Conservation (phyloP, 2,888 invertebrate species). For the Microplitis manilae region DNA sequence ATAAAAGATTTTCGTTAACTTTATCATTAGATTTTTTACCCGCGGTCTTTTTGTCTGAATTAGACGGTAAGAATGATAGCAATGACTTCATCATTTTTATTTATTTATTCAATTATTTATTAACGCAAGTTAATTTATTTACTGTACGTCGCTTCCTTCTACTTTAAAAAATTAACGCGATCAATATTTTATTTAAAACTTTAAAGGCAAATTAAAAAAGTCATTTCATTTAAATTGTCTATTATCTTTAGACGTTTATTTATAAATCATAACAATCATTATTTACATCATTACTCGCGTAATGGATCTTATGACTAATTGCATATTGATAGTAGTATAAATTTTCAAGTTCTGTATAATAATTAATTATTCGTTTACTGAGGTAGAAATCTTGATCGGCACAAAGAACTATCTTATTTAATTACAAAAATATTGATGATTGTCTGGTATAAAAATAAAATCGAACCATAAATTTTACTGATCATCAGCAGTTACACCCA, state of each 20-base stretch:
- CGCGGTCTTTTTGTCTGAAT: background rate
- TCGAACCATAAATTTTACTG: background rate
- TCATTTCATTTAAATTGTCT: background rate
- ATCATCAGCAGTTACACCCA: background rate
- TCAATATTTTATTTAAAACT: background rate
- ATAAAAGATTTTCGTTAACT: conserved; percentile 7
- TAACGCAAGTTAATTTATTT: background rate
- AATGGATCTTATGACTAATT: too few relatives aligned
- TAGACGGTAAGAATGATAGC: background rate
- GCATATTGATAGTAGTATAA: too few relatives aligned
- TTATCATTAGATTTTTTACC: background rate
- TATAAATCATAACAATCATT: background rate
- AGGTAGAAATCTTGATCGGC: background rate
- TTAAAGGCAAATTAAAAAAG: background rate
- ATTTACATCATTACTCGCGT: background rate
- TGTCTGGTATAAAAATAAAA: background rate
- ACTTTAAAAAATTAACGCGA: background rate
- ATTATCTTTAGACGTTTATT: background rate
- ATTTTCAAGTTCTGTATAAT: too few relatives aligned
- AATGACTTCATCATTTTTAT: background rate
- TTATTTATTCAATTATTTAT: background rate
- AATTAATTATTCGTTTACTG: background rate
- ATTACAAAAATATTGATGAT: background rate
- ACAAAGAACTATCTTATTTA: background rate
- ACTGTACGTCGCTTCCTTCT: background rate